Evolutionary conservation across 2,113 vertebrate genomes (phyloP), one percentile per base, ranked within the genome.

Genomic region (Trinectes maculatus): DNA sequence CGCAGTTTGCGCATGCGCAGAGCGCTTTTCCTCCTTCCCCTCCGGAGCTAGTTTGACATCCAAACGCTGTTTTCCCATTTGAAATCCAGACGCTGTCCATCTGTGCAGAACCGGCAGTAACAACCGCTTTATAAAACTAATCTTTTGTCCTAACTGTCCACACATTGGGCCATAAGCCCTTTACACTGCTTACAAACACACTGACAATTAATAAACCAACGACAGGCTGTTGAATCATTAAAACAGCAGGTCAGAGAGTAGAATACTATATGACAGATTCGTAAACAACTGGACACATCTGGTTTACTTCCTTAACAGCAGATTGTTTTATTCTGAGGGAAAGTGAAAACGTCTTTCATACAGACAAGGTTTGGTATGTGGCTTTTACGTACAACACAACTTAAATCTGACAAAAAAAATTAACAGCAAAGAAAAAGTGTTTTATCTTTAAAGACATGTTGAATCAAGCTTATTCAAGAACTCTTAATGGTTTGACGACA

Each of bases 1-100:
- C 64, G 67, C 81, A 25, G 26, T 76, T 66, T 81, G 91, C 47
- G 91, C 92, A 91, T 91, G 92, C 91, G 92, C 91, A 82, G 8
- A 66, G 42, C 18, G 53, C 19, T 18, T 33, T 52, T 29, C 62
- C 68, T 60, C 46, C 74, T 51, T 43, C 51, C 59, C 43, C 65
- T 70, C 12, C 24, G 16, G 53, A 77, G 51, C 29, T 44, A 29
- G 49, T 57, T 29, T 49, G 1, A 53, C 43, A 25, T 6, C 8
- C 3, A 24, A 66, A 47, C 28, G 7, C 3, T 39, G 15, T 49
- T 64, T 54, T 60, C 12, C 24, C 52, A n/a, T 78, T 7, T 10
- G 3, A 36, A 55, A 15, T 3, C 16, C 3, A 8, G 3, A 11
- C 33, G 36, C 1, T 9, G 2, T 3, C 19, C 1, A 29, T 42